Evolutionary conservation across 2,113 vertebrate genomes (phyloP).

Genomic region (Pseudonaja textilis): DNA sequence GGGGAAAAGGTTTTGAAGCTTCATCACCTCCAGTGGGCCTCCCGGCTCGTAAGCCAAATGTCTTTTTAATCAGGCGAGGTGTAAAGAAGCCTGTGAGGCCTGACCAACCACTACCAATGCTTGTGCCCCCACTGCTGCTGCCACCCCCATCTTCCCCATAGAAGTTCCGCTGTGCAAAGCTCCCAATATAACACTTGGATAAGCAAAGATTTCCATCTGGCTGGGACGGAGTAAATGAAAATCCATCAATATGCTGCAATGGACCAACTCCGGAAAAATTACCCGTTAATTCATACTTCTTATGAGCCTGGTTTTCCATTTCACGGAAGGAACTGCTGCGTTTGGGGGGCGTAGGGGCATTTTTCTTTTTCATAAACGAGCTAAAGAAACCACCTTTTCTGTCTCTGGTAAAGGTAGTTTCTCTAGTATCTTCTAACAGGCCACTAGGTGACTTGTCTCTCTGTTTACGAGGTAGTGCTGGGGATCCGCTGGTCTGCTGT

Average conservation of each 20-base stretch:
- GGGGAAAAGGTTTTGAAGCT: constrained; percentile 88
- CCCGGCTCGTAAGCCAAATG: constrained; percentile 89
- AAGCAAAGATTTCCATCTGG: constrained; percentile 81
- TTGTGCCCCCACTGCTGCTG: constrained; percentile 73
- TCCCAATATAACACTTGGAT: constrained; percentile 88
- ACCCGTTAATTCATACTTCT: constrained; percentile 92
- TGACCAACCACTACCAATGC: constrained; percentile 86
- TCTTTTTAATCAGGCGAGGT: constrained; percentile 97
- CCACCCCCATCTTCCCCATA: constrained; percentile 69
- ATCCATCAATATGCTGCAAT: constrained; percentile 84
- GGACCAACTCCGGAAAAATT: constrained; percentile 79
- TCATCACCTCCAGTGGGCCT: constrained; percentile 85
- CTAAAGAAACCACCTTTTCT: constrained; percentile 98
- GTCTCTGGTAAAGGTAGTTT: constrained; percentile 93
- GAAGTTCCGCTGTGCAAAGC: constrained; percentile 86
- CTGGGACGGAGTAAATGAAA: constrained; percentile 83
- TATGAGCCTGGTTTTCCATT: constrained; percentile 96
- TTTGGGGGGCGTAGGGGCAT: constrained; percentile 90
- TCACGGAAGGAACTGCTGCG: constrained; percentile 96
- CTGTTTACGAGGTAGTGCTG: constrained; percentile 92
- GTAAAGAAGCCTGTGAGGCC: constrained; percentile 97
- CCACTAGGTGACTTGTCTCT: constrained; percentile 92
- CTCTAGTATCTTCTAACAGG: constrained; percentile 87
- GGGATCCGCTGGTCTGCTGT: constrained; percentile 79
- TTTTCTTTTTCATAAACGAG: constrained; percentile 98